Percentiles rank a stretch among this genome's conserved stretches.
Evolutionary conservation across 2,888 invertebrate species (phyloP).

Genomic region (Brachyptera risi): DNA sequence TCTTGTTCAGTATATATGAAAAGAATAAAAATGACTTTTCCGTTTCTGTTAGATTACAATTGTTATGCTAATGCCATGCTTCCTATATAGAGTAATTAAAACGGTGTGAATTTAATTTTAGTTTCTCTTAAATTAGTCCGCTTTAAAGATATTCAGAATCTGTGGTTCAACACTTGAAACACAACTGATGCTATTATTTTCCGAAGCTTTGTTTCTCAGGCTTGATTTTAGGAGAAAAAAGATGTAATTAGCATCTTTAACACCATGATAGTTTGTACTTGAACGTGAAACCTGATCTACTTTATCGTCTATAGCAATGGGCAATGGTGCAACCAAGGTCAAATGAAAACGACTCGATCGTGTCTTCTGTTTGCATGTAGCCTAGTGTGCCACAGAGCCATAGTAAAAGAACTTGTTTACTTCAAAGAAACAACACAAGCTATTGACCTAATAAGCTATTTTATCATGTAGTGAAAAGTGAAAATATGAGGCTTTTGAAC

Average conservation of each 20-base stretch:
- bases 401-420: background rate
- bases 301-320: background rate
- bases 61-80: too few relatives aligned
- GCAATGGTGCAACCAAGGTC: background rate
- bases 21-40: too few relatives aligned
- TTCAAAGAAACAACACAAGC: background rate
- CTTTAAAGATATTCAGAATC: background rate
- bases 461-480: too few relatives aligned
- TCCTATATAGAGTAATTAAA: too few relatives aligned
- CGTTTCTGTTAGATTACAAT: too few relatives aligned
- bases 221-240: too few relatives aligned
- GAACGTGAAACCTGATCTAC: background rate
- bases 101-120: too few relatives aligned
- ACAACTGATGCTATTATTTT: background rate
- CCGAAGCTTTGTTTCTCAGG: background rate
- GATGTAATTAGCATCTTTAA: background rate
- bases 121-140: background rate
- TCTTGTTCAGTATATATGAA: too few relatives aligned
- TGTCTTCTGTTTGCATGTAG: background rate
- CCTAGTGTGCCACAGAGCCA: background rate
- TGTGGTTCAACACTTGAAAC: background rate
- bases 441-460: background rate
- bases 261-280: background rate
- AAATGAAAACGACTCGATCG: background rate
- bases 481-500: too few relatives aligned